Base-by-base conservation (phyloP, 2,888 invertebrate genomes). In the Smittia aterrima region DNA sequence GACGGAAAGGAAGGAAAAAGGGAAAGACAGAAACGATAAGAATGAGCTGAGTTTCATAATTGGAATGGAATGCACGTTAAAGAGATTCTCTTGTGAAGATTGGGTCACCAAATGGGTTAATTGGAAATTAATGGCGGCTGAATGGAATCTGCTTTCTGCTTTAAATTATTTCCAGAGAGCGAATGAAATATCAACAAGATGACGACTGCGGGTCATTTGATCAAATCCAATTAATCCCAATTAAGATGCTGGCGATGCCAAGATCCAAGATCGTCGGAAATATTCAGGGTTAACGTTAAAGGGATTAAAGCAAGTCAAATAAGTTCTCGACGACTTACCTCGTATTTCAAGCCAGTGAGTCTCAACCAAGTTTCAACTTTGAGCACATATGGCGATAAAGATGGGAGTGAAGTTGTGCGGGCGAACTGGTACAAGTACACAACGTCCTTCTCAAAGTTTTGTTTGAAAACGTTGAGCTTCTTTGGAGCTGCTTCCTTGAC, bases 331-430 rank as follows among this genome's bases (percentile, higher is more conserved):
- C 16, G 13, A 83, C 90, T 88, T 85, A 96, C 96, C 93, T 96
- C 95, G 85, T 96, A 96, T 85, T 93, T 94, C 83, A 96, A 87
- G 82, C 92, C 93, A 80, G 92, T 90, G 79, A 96, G 88, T 82
- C 96, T 89, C 78, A 97, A 87, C 95, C 95, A 96, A 80, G 96
- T 95, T 87, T 97, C 96, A 79, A 96, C 93, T 88, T 96, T 96
- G 82, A 96, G 88, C 85, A 95, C 95, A 84, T 92, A 96, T 75
- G 95, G 94, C 78, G 95, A 96, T 79, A 94, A 86, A 76, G 95
- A 95, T 76, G 96, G 96, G 81, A 96, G 86, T 81, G 92, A 86
- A 78, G 95, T 93, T 78, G 94, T 94, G 81, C 96, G 89, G 78
- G 94, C 90, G 83, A 96, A 95, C 85, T 96, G 96, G 84, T 95